phyloP scores from a whole-genome alignment of 1,140 invertebrate genomes.

The Drosophila biarmipes region DNA sequence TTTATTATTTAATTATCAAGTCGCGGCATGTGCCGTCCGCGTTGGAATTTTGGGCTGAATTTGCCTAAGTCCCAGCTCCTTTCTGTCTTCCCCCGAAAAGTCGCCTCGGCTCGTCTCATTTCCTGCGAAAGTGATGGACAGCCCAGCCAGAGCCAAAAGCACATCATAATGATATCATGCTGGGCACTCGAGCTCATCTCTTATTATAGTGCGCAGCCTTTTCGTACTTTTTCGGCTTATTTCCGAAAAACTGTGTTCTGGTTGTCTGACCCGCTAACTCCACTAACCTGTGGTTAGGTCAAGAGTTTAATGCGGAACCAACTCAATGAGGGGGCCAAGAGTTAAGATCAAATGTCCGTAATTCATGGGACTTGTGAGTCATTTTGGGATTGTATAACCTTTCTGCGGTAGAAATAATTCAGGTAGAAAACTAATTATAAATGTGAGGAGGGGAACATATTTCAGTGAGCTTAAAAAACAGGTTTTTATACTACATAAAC shows the following conservation, averaged over 20 bases:
- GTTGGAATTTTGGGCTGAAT: conserved; percentile 43
- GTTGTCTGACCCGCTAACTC: conserved; percentile 36
- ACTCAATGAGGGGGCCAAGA: conserved; percentile 29
- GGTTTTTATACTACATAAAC: too few species aligned
- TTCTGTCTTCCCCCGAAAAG: conserved; percentile 9
- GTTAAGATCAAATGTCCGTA: conserved; percentile 23
- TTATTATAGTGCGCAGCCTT: conserved; percentile 39
- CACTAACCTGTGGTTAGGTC: conserved; percentile 40
- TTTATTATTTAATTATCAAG: conserved; percentile 75
- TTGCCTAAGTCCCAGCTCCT: conserved; percentile 25
- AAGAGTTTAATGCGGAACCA: conserved; percentile 49
- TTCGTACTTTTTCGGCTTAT: conserved; percentile 28
- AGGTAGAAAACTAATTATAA: conserved; percentile 21
- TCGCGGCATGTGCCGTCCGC: conserved; percentile 53
- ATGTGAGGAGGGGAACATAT: neutral
- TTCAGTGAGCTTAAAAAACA: neutral
- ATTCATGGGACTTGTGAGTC: conserved; percentile 33
- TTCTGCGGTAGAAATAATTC: conserved; percentile 16
- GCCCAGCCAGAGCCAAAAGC: conserved; percentile 13
- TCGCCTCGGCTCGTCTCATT: conserved; percentile 55
- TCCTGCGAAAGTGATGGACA: conserved; percentile 74
- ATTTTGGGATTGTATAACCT: conserved; percentile 19
- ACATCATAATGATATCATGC: conserved; percentile 70
- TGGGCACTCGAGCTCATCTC: conserved; percentile 55
- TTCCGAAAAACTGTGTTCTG: conserved; percentile 54